phyloP scores from a whole-genome alignment of 1,140 invertebrate genomes.

The Lepidostoma basale region DNA sequence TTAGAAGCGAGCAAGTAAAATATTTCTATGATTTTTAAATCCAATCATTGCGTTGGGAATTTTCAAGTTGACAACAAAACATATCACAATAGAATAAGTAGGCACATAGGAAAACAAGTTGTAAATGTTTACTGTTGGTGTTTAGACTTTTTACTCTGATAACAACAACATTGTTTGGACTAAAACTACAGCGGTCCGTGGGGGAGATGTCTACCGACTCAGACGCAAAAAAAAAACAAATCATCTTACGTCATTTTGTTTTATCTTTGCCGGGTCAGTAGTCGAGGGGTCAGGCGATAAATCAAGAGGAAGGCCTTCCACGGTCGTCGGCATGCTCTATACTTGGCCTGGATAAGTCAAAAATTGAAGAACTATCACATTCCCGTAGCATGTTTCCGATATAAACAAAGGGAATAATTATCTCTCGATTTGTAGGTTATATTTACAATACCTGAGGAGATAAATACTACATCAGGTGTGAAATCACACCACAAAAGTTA shows the following conservation, averaged over 20 bases:
- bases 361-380: constrained; percentile 1
- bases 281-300: constrained; percentile 34
- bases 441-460: no score
- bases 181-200: neutral
- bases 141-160: neutral
- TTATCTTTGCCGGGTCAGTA: constrained; percentile 31
- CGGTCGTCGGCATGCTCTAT: constrained; percentile 37
- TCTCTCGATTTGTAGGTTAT: neutral
- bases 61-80: neutral
- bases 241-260: constrained; percentile 36
- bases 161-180: neutral
- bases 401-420: neutral
- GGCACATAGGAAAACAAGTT: neutral
- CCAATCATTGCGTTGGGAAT: neutral
- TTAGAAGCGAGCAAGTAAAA: neutral
- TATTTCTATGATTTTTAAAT: neutral
- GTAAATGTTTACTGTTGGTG: neutral
- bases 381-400: neutral
- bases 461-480: no score
- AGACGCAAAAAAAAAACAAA: constrained; percentile 15
- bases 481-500: no score
- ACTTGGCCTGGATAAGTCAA: constrained; percentile 25
- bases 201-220: constrained; percentile 10
- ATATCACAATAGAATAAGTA: neutral
- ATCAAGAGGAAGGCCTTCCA: constrained; percentile 32